A percentile compares a stretch with the other conserved stretches of the same genome.
phyloP scores from a whole-genome alignment of 2,113 vertebrate genomes.

The Quiscalus mexicanus region DNA sequence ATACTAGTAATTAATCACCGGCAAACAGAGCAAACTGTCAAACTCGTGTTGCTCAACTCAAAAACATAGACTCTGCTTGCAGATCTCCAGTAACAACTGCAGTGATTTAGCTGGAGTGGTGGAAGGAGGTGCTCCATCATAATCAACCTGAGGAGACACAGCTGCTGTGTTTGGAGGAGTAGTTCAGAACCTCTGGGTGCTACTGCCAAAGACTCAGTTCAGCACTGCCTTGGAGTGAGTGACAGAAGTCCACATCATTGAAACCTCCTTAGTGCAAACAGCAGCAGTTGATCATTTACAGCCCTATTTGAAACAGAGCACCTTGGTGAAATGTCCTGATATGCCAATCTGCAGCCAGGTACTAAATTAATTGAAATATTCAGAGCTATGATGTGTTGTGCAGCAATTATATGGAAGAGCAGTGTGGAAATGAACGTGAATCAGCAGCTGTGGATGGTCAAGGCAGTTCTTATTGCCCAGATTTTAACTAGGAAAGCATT shows the following conservation, averaged over 20 bases:
- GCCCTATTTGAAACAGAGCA: background rate
- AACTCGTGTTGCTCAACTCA: background rate
- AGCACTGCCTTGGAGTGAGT: background rate
- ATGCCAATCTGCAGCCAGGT: background rate
- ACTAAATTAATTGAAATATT: background rate
- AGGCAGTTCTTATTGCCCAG: background rate
- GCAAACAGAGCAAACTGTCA: slow-evolving; percentile 11
- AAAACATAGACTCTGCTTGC: background rate
- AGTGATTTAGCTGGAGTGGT: background rate
- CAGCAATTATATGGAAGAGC: background rate
- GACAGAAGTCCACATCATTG: background rate
- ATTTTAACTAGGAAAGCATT: background rate
- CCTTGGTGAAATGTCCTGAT: background rate
- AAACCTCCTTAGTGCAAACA: background rate
- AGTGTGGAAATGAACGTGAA: background rate
- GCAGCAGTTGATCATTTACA: background rate
- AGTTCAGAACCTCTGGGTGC: background rate
- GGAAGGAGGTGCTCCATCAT: background rate
- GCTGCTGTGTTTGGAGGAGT: background rate
- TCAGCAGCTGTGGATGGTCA: background rate
- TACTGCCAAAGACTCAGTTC: background rate
- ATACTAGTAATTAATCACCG: slow-evolving; percentile 31
- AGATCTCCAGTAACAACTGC: background rate
- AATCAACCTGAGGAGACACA: background rate
- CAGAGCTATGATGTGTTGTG: background rate